Evolutionary conservation across 1,140 invertebrate genomes (phyloP).

Genomic region (Macrostomum lignano): DNA sequence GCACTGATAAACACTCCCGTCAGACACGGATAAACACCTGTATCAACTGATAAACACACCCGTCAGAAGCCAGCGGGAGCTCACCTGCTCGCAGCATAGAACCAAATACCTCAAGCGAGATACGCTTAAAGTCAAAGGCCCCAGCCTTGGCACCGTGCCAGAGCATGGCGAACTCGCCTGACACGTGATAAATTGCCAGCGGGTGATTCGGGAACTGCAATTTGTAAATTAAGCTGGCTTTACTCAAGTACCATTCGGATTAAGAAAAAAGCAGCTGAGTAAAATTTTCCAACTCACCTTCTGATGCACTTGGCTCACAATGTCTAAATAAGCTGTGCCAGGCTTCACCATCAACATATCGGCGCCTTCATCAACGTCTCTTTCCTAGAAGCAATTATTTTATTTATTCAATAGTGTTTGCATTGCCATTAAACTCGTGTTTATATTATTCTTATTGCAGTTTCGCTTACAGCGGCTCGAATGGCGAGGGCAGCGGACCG

Average conservation of each 20-base stretch:
- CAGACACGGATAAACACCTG: too few species aligned
- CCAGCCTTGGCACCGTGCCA: slow-evolving; percentile 38
- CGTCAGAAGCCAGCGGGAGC: too few species aligned
- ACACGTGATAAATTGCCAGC: slow-evolving; percentile 64
- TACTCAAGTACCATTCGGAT: not conserved
- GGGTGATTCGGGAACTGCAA: slow-evolving; percentile 44
- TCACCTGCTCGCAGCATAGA: too few species aligned
- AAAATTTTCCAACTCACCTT: slow-evolving; percentile 13
- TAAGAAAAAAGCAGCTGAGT: slow-evolving; percentile 1
- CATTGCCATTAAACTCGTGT: not conserved
- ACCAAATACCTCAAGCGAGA: too few species aligned
- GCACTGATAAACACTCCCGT: too few species aligned
- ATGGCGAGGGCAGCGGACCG: slow-evolving; percentile 52
- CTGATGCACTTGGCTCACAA: slow-evolving; percentile 53
- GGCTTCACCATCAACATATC: slow-evolving; percentile 96
- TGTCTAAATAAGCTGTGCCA: slow-evolving; percentile 62
- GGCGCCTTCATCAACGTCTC: slow-evolving; percentile 69
- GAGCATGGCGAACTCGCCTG: slow-evolving; percentile 72
- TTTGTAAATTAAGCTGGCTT: not conserved
- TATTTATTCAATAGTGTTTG: too few species aligned
- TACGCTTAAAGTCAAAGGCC: too few species aligned
- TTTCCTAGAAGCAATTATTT: too few species aligned
- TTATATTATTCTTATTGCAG: too few species aligned
- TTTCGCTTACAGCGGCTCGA: slow-evolving; percentile 51
- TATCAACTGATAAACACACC: too few species aligned